A percentile compares a stretch with the other conserved stretches of the same genome.
Conservation (phyloP, 2,113 vertebrate genomes). For the Scomber japonicus region DNA sequence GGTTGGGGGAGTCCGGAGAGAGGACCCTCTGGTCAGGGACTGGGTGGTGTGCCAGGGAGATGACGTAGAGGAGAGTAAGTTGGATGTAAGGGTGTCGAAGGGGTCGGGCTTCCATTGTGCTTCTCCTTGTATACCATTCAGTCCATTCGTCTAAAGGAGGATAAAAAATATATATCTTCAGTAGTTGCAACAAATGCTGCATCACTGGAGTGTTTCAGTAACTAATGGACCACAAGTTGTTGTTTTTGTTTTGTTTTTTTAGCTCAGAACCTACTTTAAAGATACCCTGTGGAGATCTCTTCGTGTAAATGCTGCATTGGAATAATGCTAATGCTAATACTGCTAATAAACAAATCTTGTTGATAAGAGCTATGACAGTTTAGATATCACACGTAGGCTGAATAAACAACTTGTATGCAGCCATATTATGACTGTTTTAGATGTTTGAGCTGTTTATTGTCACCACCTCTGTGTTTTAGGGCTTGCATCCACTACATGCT, state of each 20-base stretch:
- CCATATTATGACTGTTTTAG: too few relatives aligned
- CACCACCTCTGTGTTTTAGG: not conserved
- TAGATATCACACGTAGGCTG: too few relatives aligned
- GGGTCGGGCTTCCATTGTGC: constrained; percentile 88
- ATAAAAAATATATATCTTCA: constrained; percentile 64
- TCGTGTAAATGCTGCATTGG: not conserved
- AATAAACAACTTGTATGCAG: too few relatives aligned
- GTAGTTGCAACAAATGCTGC: not conserved
- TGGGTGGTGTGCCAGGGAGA: constrained; percentile 82
- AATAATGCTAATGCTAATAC: too few relatives aligned
- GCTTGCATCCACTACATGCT: not conserved
- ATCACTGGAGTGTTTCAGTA: not conserved
- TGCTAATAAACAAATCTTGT: too few relatives aligned
- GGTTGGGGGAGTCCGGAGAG: constrained; percentile 59
- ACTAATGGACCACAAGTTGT: not conserved
- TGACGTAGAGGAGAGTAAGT: constrained; percentile 80
- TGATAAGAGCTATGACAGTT: too few relatives aligned
- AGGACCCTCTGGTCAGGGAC: constrained; percentile 83
- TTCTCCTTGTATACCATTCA: constrained; percentile 83
- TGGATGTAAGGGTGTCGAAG: constrained; percentile 87
- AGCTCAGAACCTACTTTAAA: constrained; percentile 28
- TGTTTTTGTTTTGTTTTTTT: not conserved
- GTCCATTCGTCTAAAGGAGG: constrained; percentile 83
- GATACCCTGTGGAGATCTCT: constrained; percentile 47
- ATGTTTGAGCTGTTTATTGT: too few relatives aligned